Conservation (phyloP, 2,888 invertebrate species). For the Cabera pusaria region DNA sequence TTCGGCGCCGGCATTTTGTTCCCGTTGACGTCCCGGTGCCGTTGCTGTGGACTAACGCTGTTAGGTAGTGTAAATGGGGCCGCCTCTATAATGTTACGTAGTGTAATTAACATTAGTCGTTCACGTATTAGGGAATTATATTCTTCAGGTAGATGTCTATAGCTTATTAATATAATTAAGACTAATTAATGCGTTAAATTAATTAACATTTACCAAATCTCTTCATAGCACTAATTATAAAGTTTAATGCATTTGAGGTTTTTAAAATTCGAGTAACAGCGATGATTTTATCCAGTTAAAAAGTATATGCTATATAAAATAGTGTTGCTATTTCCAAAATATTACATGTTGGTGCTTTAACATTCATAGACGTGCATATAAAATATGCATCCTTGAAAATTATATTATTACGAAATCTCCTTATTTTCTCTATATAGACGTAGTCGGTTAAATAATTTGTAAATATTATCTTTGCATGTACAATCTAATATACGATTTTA, state of each 20-base stretch:
- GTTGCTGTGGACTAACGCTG: no score
- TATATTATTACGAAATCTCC: conserved; percentile 55
- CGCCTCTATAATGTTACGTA: conserved; percentile 72
- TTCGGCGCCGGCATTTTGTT: no score
- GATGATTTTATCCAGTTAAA: conserved; percentile 22
- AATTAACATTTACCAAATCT: conserved; percentile 74
- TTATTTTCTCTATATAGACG: conserved; percentile 48
- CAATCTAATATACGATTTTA: conserved; percentile 45
- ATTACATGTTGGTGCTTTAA: conserved; percentile 66
- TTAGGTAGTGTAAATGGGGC: conserved; percentile 71
- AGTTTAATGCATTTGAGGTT: conserved; percentile 30
- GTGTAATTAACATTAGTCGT: conserved; percentile 58
- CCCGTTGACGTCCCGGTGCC: no score
- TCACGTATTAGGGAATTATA: conserved; percentile 68
- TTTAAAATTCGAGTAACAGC: neutral
- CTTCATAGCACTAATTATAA: conserved; percentile 47
- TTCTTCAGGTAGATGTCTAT: conserved; percentile 63
- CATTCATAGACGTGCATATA: conserved; percentile 58
- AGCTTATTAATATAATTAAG: conserved; percentile 57
- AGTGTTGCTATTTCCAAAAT: conserved; percentile 50
- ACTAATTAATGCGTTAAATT: conserved; percentile 50
- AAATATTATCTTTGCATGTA: conserved; percentile 63
- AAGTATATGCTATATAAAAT: conserved; percentile 48
- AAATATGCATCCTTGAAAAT: conserved; percentile 54
- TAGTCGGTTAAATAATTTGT: conserved; percentile 52